Evolutionary conservation across 2,888 invertebrate genomes (phyloP).

Genomic region (Loripinus fragilis): DNA sequence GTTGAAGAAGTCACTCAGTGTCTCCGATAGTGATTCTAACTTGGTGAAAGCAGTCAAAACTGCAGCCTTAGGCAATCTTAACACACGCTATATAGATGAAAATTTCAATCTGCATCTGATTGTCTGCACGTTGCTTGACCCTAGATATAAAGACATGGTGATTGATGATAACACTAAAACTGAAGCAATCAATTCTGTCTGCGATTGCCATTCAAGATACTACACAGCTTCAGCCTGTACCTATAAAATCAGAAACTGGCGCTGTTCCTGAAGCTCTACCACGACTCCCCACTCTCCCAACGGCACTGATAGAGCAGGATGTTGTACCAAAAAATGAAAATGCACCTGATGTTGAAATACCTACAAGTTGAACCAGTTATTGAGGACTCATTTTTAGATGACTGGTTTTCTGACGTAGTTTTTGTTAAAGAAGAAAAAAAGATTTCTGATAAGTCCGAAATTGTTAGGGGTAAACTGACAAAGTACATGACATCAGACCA

Average conservation of each 20-base stretch:
- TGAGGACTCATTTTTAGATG: neutral
- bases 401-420: neutral
- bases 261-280: neutral
- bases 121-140: neutral
- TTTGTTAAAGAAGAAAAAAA: neutral
- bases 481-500: neutral
- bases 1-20: neutral
- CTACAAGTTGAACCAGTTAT: neutral
- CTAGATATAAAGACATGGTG: neutral
- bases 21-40: neutral
- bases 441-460: neutral
- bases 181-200: neutral
- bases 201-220: neutral
- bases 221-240: too few species aligned
- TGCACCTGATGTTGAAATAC: neutral
- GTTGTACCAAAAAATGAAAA: neutral
- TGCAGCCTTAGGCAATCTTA: neutral
- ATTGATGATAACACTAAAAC: neutral
- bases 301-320: neutral
- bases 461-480: neutral
- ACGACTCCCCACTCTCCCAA: neutral
- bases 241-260: neutral
- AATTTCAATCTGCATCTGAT: neutral
- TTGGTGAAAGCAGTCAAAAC: slow-evolving; percentile 7
- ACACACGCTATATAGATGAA: neutral